These are phyloP conservation scores for Pseudomyrmex dendroicus DNA, from an alignment of 1,140 invertebrate genomes.

Conservation along the genomic window DNA sequence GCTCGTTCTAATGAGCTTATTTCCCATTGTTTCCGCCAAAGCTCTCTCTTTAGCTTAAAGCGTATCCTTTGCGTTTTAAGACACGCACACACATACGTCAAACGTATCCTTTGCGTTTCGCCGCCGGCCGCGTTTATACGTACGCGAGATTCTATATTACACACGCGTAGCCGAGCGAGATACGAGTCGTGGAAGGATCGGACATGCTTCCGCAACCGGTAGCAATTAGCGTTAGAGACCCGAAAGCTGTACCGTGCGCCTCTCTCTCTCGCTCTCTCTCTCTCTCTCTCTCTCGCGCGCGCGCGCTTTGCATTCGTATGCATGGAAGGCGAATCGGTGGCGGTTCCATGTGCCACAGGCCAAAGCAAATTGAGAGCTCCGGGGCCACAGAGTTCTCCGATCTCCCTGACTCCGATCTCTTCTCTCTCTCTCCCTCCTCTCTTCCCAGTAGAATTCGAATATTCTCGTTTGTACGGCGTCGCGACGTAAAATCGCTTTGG, in stretches of 20 bases:
- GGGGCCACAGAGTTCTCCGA: constrained; percentile 57
- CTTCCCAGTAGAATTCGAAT: constrained; percentile 18
- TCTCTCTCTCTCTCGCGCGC: too few species aligned
- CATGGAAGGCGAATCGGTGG: constrained; percentile 59
- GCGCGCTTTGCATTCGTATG: constrained; percentile 66
- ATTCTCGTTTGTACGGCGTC: constrained; percentile 20
- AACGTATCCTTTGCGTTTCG: constrained; percentile 49
- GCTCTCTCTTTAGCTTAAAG: constrained; percentile 6
- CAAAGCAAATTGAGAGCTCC: constrained; percentile 56
- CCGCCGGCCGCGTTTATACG: constrained; percentile 14
- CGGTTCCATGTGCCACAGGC: constrained; percentile 61
- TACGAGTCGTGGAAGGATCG: constrained; percentile 26
- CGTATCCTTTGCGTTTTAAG: constrained; percentile 3
- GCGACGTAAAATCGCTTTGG: constrained; percentile 10
- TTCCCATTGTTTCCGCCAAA: constrained; percentile 1
- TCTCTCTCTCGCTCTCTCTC: constrained; percentile 1
- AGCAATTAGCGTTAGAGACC: constrained; percentile 54
- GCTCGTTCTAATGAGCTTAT: constrained; percentile 15
- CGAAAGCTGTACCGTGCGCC: constrained; percentile 35
- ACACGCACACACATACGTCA: constrained; percentile 25
- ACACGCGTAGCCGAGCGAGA: constrained; percentile 28
- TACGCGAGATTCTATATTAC: constrained; percentile 55
- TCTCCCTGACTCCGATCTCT: background rate
- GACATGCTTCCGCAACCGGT: constrained; percentile 59
- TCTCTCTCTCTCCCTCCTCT: background rate